Evolutionary conservation across 1,140 invertebrate genomes (phyloP), one percentile per base, ranked within the genome.

Genomic region (Pteromalus puparum): DNA sequence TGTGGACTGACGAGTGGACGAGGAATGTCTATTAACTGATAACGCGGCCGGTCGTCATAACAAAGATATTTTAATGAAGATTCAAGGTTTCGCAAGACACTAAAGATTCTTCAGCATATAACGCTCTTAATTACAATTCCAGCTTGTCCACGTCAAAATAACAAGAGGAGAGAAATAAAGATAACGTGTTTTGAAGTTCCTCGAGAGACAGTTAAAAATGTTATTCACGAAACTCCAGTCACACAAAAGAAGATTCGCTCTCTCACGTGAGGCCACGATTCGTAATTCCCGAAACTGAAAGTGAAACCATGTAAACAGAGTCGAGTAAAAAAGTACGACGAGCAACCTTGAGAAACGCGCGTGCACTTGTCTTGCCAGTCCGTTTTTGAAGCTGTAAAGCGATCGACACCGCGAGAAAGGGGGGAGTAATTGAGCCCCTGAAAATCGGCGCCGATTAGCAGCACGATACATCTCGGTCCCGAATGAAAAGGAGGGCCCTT

Each of bases 401-500:
- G 38, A 42, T 42, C 34, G n/a, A 61, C 30, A 2, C 12, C 30
- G 34, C 28, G 12, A 21, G 48, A 68, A 67, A 67, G 42, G 72
- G 72, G 9, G 72, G 15, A 75, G 46, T 77, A 83, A 83, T 83
- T 78, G 82, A 72, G 70, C 75, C 24, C 18, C 65, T 42, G 46
- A 83, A 83, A 83, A 83, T 83, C 65, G 75, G 26, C 75, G 42
- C 13, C 67, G 61, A 83, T 83, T 83, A 83, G 80, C 85, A 70
- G 84, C 85, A 89, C 82, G 86, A 72, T 26, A 34, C 30, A n/a
- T 82, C 42, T 53, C 6, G 15, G 18, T 82, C 42, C 26, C 77
- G 82, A 87, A 88, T 88, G 87, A 84, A 84, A 79, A 73, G 65
- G 79, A 76, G 70, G 65, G 28, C 67, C 73, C 46, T 77, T 2